Percentiles rank a stretch among this genome's conserved stretches.
Conservation (phyloP, 1,140 invertebrate genomes). For the Penaeus chinensis region DNA sequence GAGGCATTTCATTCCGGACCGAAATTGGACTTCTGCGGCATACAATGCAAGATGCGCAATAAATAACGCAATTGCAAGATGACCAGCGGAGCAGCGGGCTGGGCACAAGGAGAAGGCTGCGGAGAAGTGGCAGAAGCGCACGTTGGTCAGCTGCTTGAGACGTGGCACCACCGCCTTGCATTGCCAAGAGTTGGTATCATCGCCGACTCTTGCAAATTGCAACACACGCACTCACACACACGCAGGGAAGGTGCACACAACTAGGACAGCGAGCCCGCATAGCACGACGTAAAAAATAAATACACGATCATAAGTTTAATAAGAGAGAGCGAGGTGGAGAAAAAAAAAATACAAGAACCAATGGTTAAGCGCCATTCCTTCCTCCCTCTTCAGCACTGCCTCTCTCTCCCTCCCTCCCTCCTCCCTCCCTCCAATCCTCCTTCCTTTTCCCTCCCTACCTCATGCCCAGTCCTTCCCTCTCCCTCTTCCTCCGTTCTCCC, state of each 20-base stretch:
- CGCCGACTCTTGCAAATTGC: constrained; percentile 35
- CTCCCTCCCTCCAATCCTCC: not conserved
- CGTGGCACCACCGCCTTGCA: constrained; percentile 25
- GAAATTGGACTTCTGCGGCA: not conserved
- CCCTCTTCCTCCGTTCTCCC: too few species aligned
- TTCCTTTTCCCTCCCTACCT: not conserved
- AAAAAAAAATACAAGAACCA: not conserved
- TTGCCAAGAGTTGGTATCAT: constrained; percentile 38
- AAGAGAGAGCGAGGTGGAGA: not conserved
- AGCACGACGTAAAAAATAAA: constrained; percentile 7
- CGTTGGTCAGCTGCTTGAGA: constrained; percentile 12
- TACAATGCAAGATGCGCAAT: not conserved
- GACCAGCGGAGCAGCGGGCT: not conserved
- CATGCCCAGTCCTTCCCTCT: not conserved
- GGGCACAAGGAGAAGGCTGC: not conserved
- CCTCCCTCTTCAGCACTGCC: not conserved
- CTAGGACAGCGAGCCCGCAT: too few species aligned
- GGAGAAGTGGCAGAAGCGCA: constrained; percentile 1
- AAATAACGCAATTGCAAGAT: constrained; percentile 6
- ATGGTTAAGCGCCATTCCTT: not conserved
- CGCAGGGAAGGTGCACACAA: too few species aligned
- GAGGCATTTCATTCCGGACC: too few species aligned
- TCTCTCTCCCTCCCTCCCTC: not conserved
- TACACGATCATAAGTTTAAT: constrained; percentile 4
- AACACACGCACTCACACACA: constrained; percentile 33